A percentile compares a stretch with the other conserved stretches of the same genome.
phyloP scores from a whole-genome alignment of 2,888 invertebrate species.

The Petrolisthes manimaculis region DNA sequence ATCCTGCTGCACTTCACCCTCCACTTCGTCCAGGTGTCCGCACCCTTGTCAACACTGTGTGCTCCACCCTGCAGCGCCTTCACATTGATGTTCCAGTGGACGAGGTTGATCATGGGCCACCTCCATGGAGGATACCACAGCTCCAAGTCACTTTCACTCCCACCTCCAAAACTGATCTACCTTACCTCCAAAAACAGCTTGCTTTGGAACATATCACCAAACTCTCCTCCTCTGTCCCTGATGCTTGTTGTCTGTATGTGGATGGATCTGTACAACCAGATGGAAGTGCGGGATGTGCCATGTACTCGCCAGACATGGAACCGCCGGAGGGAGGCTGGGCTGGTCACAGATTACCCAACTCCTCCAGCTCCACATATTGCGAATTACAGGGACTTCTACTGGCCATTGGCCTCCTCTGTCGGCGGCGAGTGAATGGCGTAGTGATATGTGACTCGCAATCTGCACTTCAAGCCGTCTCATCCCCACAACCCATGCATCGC shows the following conservation, averaged over 20 bases:
- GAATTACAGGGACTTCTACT: slow-evolving; percentile 32
- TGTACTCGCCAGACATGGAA: not conserved
- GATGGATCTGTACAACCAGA: slow-evolving; percentile 23
- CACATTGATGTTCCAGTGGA: not conserved
- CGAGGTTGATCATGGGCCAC: not conserved
- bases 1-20: not conserved
- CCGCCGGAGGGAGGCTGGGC: slow-evolving; percentile 11
- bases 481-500: not conserved
- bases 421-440: slow-evolving; percentile 14
- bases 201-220: not conserved
- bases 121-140: no score
- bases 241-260: not conserved
- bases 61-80: not conserved
- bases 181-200: not conserved
- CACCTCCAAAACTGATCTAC: no score
- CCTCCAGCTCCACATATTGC: slow-evolving; percentile 25
- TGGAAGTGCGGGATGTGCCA: slow-evolving; percentile 6
- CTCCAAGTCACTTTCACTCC: no score
- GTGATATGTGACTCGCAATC: slow-evolving; percentile 38
- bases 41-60: slow-evolving; percentile 3
- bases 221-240: slow-evolving; percentile 17
- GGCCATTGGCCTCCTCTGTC: slow-evolving; percentile 20
- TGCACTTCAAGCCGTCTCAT: slow-evolving; percentile 31
- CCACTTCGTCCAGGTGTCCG: not conserved
- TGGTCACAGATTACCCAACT: slow-evolving; percentile 21